Evolutionary conservation across 2,888 invertebrate genomes (phyloP), one percentile per base, ranked within the genome.

Genomic region (Thereva nobilitata): DNA sequence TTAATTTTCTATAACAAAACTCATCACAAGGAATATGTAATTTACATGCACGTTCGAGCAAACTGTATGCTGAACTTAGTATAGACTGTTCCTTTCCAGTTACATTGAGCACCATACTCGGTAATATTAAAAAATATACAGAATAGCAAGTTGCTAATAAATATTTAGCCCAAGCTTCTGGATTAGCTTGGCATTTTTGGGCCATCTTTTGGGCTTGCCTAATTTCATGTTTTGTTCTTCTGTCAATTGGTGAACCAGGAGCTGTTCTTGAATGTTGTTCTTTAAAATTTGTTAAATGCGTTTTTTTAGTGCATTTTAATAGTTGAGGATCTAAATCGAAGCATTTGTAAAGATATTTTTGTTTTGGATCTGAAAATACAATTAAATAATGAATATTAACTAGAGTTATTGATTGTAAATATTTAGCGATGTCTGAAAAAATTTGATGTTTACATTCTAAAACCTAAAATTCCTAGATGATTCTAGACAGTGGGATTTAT

Each of bases 1-100:
- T 97, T 89, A 99, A 92, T 61, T 97, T 92, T 68, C 99, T 87
- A 81, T 97, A 99, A 82, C 98, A 98, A 59, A 98, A 93, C 85
- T 97, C 97, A 83, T 97, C 97, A 75, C 93, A 93, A 45, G 91
- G 90, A 70, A 97, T 87, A 75, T 90, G 86, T 66, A 92, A 85
- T 73, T 91, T 90, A 72, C 95, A 93, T 77, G 97, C 94, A 72
- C 91, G 87, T 54, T 92, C 91, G 49, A 99, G 83, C 57, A 97
- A 83, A 76, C 95, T 93, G 76, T 92, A 95, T 0, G 96, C 95
- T 67, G 87, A 84, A 56, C 91, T 86, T 55, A 97, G 79, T 0
- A 87, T 86, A 2, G 90, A 88, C 72, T 91, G 89, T 73, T 91
- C 89, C 76, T 89, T 90, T 69, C 91, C 91, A 1, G 87, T 84